Conservation (phyloP, 2,888 invertebrate genomes). For the Tipula helvola region DNA sequence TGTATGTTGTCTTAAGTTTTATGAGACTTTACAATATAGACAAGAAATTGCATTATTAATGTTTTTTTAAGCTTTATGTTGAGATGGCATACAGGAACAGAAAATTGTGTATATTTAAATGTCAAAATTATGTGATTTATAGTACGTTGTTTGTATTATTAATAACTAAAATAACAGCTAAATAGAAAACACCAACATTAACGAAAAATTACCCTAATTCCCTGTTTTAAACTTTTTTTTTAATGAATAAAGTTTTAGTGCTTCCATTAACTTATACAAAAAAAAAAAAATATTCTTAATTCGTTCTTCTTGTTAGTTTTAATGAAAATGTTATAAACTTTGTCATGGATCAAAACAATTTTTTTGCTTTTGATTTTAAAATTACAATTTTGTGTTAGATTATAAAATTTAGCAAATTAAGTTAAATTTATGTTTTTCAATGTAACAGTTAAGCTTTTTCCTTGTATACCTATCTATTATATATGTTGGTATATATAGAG, state of each 20-base stretch:
- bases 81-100: neutral
- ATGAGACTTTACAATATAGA: neutral
- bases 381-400: neutral
- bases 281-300: neutral
- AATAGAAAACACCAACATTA: neutral
- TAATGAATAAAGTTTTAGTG: neutral
- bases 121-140: neutral
- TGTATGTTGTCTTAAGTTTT: neutral
- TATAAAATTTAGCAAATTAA: neutral
- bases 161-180: neutral
- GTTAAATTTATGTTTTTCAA: neutral
- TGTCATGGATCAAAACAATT: neutral
- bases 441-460: neutral
- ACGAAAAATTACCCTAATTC: neutral
- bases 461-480: neutral
- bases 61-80: neutral
- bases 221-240: neutral
- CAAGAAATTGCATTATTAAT: neutral
- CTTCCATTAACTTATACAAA: neutral
- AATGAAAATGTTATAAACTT: neutral
- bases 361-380: neutral
- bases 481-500: neutral
- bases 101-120: neutral
- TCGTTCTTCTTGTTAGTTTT: neutral
- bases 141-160: neutral